Evolutionary conservation across 2,797 vertebrate species (phyloP), one percentile per base, ranked within the genome.

Genomic region (Etheostoma nigrum): DNA sequence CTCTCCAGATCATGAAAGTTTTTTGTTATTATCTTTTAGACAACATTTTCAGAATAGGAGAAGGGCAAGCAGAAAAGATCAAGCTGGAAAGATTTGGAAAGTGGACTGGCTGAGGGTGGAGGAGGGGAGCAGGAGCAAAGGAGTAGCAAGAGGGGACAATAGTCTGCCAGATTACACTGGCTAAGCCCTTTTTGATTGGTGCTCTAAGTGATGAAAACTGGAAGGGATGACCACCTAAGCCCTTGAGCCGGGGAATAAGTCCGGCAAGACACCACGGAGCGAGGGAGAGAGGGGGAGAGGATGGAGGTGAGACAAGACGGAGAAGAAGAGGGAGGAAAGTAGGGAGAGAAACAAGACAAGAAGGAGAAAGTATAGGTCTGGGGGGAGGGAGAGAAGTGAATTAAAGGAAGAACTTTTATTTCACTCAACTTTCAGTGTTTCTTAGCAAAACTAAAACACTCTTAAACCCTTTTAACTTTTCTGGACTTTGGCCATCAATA

Each of bases 131-230:
- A 23, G 55, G 57, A 64, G 27, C 3, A 58, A 53, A 58, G n/a
- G 42, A 78, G 36, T 23, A 54, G 62, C 14, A 49, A 54, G 67
- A 49, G 62, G 63, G 74, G 67, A 83, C 78, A 71, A 86, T 61
- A 55, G 76, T 61, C 66, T 53, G 72, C 68, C 27, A 82, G 79
- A 88, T 88, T 87, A 87, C 55, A 79, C 67, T 57, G 47, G 15
- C 74, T 89, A 91, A 92, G 27, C 73, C 86, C 70, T 85, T 90
- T 89, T 91, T 92, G 88, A 93, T 88, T 91, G 86, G 82, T 73
- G 67, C 74, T 76, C 48, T 87, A 82, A 84, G 69, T 87, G 87
- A 83, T 85, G 79, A 90, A 90, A 88, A 88, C 82, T 67, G 78
- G 60, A 67, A 82, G 63, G 89, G 74, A 88, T 92, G 81, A 91